phyloP scores from a whole-genome alignment of 2,888 invertebrate species.

The Tipula helvola region DNA sequence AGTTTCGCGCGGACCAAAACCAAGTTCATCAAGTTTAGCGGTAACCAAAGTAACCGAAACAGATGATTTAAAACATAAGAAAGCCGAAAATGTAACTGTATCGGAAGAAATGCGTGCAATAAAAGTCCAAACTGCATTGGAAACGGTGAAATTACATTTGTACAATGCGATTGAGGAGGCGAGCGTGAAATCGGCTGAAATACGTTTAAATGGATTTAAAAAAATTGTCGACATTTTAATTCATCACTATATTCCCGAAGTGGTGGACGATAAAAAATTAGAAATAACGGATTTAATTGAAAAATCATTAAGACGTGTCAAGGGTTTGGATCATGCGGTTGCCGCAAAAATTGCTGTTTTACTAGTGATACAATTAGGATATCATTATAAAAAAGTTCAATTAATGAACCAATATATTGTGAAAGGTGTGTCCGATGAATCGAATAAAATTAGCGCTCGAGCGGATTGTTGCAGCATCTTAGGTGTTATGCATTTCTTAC shows the following conservation, averaged over 20 bases:
- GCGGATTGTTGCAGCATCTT: constrained; percentile 79
- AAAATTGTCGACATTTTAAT: constrained; percentile 60
- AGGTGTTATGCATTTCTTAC: constrained; percentile 69
- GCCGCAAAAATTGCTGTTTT: constrained; percentile 72
- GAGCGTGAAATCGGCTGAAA: constrained; percentile 75
- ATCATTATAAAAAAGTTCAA: constrained; percentile 52
- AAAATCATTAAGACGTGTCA: constrained; percentile 69
- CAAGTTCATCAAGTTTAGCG: not conserved
- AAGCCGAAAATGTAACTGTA: not conserved
- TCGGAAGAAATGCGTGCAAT: not conserved
- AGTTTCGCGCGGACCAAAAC: not conserved
- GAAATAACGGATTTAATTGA: constrained; percentile 75
- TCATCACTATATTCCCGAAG: constrained; percentile 63
- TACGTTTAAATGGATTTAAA: constrained; percentile 59
- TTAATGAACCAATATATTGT: constrained; percentile 61
- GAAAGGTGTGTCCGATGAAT: constrained; percentile 59
- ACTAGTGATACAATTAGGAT: constrained; percentile 71
- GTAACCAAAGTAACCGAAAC: not conserved
- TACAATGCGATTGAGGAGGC: constrained; percentile 76
- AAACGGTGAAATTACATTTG: constrained; percentile 75
- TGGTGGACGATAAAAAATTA: constrained; percentile 61
- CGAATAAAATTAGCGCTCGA: constrained; percentile 61
- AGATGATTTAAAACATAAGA: too few species aligned
- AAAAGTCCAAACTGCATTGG: constrained; percentile 19
- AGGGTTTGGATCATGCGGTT: constrained; percentile 68